phyloP scores from a whole-genome alignment of 37 sponge, comb jelly and placozoan species.

The Diacarnus erythraeanus region DNA sequence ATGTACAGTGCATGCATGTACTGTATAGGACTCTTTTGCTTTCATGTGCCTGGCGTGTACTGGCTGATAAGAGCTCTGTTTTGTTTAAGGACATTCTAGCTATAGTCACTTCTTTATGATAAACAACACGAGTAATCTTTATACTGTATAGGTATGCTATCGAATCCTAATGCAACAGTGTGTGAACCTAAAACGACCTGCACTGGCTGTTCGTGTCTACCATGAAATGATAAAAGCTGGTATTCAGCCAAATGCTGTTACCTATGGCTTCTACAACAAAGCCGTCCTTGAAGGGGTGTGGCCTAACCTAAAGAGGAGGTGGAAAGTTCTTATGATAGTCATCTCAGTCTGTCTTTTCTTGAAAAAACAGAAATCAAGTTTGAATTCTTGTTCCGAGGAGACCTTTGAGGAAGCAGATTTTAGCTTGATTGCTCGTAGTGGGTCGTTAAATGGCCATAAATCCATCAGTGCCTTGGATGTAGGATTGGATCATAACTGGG shows the following conservation, averaged over 20 bases:
- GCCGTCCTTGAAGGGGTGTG: conserved; percentile 43
- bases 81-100: too few species aligned
- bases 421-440: conserved; percentile 14
- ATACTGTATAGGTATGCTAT: conserved; percentile 61
- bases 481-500: conserved; percentile 8
- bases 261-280: conserved; percentile 90
- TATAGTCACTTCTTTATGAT: too few species aligned
- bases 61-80: too few species aligned
- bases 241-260: conserved; percentile 85
- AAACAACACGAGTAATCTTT: too few species aligned
- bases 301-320: conserved; percentile 53
- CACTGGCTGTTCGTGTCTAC: conserved; percentile 77
- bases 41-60: background rate
- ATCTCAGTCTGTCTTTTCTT: conserved; percentile 60
- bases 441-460: background rate
- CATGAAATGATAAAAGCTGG: conserved; percentile 71
- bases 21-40: background rate
- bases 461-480: conserved; percentile 51
- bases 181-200: conserved; percentile 58
- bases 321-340: conserved; percentile 63
- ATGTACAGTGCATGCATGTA: background rate
- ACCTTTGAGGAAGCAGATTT: conserved; percentile 18
- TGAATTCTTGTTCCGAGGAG: background rate
- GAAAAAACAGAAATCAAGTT: background rate
- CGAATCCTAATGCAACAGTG: conserved; percentile 84